Evolutionary conservation across 2,888 invertebrate species (phyloP).

Genomic region (Plebejus melissa): DNA sequence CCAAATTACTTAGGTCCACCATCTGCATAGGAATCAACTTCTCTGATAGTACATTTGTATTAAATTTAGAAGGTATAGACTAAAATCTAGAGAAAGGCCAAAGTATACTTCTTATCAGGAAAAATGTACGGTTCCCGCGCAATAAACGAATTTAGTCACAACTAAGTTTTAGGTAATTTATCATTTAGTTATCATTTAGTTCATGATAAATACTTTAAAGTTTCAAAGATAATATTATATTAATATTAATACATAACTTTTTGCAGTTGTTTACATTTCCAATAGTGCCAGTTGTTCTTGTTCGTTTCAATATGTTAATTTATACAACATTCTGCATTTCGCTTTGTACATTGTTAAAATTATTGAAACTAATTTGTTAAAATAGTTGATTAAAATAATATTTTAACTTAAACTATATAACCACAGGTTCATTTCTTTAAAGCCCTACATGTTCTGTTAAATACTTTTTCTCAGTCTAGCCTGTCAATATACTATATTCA

Average conservation of each 20-base stretch:
- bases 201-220: not conserved
- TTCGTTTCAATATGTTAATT: constrained; percentile 19
- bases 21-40: too few relatives aligned
- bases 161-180: not conserved
- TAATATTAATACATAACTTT: constrained; percentile 14
- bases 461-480: too few relatives aligned
- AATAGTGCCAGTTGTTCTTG: constrained; percentile 11
- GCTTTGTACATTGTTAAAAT: not conserved
- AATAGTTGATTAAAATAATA: not conserved
- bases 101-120: too few relatives aligned
- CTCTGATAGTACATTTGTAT: too few relatives aligned
- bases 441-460: too few relatives aligned
- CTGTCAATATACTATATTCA: too few relatives aligned
- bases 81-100: too few relatives aligned
- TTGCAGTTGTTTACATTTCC: constrained; percentile 14
- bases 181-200: not conserved
- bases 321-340: constrained; percentile 20
- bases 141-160: not conserved
- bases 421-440: not conserved
- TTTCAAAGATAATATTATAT: not conserved
- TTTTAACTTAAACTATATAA: not conserved
- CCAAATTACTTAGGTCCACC: too few relatives aligned
- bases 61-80: too few relatives aligned
- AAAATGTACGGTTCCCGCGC: too few relatives aligned
- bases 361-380: not conserved